Conservation (phyloP, 2,888 invertebrate species). For the Papilio protenor region DNA sequence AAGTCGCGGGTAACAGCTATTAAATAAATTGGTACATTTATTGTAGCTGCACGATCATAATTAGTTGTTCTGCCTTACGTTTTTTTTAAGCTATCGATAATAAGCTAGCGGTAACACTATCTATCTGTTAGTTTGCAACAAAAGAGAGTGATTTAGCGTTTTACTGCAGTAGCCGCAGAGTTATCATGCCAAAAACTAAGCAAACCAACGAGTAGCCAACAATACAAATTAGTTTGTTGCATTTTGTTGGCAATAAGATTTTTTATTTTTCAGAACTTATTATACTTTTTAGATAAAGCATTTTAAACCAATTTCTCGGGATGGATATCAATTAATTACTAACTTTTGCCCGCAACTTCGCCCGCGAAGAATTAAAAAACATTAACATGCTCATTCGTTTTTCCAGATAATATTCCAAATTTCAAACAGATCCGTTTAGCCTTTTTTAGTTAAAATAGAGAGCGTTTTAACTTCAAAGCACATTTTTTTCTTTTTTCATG, state of each 20-base stretch:
- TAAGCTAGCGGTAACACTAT: not conserved
- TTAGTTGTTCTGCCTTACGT: too few species aligned
- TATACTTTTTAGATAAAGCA: not conserved
- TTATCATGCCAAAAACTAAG: slow-evolving; percentile 15
- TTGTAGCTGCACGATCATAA: too few species aligned
- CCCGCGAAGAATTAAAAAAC: too few species aligned
- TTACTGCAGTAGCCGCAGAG: slow-evolving; percentile 10
- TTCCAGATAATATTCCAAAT: too few species aligned
- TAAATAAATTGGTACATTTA: too few species aligned
- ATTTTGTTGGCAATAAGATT: not conserved
- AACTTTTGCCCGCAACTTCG: too few species aligned
- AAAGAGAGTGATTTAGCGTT: slow-evolving; percentile 13
- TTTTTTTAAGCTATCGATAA: not conserved
- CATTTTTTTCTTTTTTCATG: not conserved
- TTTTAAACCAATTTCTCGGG: not conserved
- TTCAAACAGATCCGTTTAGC: too few species aligned
- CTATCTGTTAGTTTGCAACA: not conserved
- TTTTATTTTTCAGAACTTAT: not conserved
- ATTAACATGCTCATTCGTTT: too few species aligned
- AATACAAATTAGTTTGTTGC: not conserved
- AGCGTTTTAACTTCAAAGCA: not conserved
- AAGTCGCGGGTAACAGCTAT: too few species aligned
- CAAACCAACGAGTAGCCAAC: not conserved
- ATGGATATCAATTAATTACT: too few species aligned
- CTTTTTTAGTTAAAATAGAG: too few species aligned